Percentiles rank a stretch among this genome's conserved stretches.
phyloP scores from a whole-genome alignment of 2,113 vertebrate genomes.

The Cyphomyrus discorhynchus region DNA sequence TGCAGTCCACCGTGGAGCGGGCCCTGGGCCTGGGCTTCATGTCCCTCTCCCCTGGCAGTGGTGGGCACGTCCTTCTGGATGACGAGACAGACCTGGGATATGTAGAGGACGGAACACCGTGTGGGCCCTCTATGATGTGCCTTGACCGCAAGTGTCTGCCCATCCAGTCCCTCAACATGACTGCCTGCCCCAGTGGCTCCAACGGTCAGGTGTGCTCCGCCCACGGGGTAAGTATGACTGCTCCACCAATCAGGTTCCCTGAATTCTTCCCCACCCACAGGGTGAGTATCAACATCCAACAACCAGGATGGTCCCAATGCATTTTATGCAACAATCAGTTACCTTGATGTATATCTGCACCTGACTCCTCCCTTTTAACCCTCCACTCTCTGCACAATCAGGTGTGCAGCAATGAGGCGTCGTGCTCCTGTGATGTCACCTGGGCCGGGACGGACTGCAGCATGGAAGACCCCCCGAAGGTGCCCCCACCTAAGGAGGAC shows the following conservation, averaged over 20 bases:
- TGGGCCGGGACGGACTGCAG: constrained; percentile 99
- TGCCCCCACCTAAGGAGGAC: constrained; percentile 64
- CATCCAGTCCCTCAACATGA: constrained; percentile 93
- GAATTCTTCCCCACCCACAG: not conserved
- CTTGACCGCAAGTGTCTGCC: constrained; percentile 94
- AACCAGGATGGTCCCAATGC: not conserved
- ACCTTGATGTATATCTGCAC: constrained; percentile 11
- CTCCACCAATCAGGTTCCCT: not conserved
- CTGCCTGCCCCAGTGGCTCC: constrained; percentile 82
- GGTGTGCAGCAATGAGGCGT: constrained; percentile 96
- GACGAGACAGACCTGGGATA: constrained; percentile 96
- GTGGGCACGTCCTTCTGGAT: constrained; percentile 91
- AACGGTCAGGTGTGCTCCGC: constrained; percentile 88
- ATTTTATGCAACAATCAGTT: not conserved
- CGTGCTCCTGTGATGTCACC: constrained; percentile 88
- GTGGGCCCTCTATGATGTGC: constrained; percentile 98
- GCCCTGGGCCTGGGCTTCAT: not conserved
- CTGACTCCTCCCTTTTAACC: not conserved
- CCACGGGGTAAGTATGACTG: constrained; percentile 80
- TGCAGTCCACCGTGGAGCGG: not conserved
- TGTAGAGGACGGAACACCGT: constrained; percentile 92
- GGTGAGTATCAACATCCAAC: not conserved
- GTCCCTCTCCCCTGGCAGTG: constrained; percentile 53
- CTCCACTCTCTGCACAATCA: constrained; percentile 39
- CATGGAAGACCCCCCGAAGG: constrained; percentile 83